phyloP scores from a whole-genome alignment of 2,113 vertebrate genomes.

The Phasianus colchicus region DNA sequence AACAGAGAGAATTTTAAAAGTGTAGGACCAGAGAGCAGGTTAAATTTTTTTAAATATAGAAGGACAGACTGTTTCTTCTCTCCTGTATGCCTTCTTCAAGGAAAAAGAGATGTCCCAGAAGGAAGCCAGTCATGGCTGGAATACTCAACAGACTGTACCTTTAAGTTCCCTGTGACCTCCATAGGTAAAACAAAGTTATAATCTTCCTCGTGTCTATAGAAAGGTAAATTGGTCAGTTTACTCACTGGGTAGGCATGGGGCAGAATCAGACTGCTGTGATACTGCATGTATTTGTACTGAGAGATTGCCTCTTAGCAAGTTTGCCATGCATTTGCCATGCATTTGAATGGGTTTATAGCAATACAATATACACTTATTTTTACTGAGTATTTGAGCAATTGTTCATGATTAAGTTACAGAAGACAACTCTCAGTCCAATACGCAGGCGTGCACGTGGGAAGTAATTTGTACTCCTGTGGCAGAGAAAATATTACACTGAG shows the following conservation, averaged over 20 bases:
- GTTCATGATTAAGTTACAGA: neutral
- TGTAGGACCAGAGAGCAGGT: neutral
- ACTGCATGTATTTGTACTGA: neutral
- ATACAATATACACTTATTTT: neutral
- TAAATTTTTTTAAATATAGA: neutral
- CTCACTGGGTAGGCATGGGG: neutral
- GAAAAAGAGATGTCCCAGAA: neutral
- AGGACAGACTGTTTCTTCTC: neutral
- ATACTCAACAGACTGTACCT: neutral
- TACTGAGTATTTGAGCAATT: neutral
- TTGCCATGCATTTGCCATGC: neutral
- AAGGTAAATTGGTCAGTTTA: neutral
- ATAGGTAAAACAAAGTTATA: neutral
- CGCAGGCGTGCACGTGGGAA: neutral
- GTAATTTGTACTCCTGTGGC: neutral
- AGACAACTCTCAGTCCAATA: neutral
- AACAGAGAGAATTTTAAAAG: slow-evolving; percentile 53
- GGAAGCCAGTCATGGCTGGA: neutral
- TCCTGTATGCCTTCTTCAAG: neutral
- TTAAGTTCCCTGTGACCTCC: neutral
- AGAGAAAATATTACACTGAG: neutral
- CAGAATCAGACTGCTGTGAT: neutral
- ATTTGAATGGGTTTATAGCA: neutral
- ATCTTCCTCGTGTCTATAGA: neutral
- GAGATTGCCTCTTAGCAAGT: neutral